Conservation (phyloP, 2,888 invertebrate genomes). For the Pheosia gnoma region DNA sequence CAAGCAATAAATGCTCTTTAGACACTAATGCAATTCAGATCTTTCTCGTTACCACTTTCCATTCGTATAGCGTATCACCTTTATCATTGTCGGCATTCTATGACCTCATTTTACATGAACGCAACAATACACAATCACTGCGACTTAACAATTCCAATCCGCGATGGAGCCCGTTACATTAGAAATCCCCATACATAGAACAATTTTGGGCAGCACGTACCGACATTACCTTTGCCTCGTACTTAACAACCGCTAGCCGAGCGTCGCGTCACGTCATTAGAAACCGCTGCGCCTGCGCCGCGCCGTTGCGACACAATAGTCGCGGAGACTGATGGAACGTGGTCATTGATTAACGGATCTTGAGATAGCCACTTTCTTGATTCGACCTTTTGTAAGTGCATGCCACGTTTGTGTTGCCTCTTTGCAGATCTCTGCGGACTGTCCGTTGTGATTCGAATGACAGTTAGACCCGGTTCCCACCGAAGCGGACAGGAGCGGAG, state of each 20-base stretch:
- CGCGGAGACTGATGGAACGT: neutral
- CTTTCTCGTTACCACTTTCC: no score
- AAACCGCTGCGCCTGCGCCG: slow-evolving; percentile 32
- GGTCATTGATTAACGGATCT: slow-evolving; percentile 21
- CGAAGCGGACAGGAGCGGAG: no score
- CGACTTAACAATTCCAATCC: neutral
- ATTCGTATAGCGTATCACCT: no score
- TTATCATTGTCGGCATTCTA: neutral
- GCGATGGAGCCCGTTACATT: neutral
- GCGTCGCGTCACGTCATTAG: slow-evolving; percentile 48
- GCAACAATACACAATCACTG: neutral
- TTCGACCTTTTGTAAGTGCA: neutral
- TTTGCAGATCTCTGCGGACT: slow-evolving; percentile 7
- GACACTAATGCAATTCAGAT: no score
- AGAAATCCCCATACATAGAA: neutral
- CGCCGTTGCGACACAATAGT: slow-evolving; percentile 58
- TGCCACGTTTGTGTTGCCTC: neutral
- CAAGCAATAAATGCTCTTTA: no score
- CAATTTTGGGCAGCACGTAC: slow-evolving; percentile 7
- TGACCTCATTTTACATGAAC: neutral
- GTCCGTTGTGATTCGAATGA: no score
- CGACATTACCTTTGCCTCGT: slow-evolving; percentile 20
- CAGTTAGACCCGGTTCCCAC: no score
- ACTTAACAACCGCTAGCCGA: slow-evolving; percentile 39
- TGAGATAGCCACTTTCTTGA: neutral